A percentile compares a stretch with the other conserved stretches of the same genome.
Evolutionary conservation across 2,113 vertebrate genomes (phyloP).

Genomic region (Mirounga angustirostris): DNA sequence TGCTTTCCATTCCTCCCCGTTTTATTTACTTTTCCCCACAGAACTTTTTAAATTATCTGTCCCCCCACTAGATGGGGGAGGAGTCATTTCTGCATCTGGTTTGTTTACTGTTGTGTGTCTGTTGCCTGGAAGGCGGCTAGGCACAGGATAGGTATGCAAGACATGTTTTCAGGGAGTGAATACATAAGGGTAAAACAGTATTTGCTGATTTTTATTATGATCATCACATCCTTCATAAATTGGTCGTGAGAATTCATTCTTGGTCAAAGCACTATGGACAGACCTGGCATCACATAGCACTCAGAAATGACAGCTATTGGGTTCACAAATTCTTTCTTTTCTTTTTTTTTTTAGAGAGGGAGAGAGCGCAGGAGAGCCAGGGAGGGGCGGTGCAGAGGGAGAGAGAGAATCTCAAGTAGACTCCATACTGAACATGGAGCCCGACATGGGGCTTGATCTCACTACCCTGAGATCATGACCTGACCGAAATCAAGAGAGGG

Average conservation of each 20-base stretch:
- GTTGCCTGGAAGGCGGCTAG: background rate
- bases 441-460: background rate
- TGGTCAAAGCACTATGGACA: background rate
- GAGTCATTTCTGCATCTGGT: background rate
- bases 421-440: too few relatives aligned
- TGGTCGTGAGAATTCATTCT: background rate
- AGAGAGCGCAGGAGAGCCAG: too few relatives aligned
- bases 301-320: background rate
- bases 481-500: too few relatives aligned
- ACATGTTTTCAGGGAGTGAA: background rate
- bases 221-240: background rate
- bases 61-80: background rate
- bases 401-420: too few relatives aligned
- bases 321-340: background rate
- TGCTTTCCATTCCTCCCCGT: background rate
- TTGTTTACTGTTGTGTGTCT: background rate
- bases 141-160: background rate
- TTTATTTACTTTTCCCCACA: background rate
- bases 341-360: background rate
- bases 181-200: background rate
- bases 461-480: background rate
- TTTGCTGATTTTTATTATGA: background rate
- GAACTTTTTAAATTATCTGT: background rate
- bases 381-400: too few relatives aligned
- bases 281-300: background rate